Evolutionary conservation across 2,113 vertebrate species (phyloP).

Genomic region (Micronycteris hirsuta): DNA sequence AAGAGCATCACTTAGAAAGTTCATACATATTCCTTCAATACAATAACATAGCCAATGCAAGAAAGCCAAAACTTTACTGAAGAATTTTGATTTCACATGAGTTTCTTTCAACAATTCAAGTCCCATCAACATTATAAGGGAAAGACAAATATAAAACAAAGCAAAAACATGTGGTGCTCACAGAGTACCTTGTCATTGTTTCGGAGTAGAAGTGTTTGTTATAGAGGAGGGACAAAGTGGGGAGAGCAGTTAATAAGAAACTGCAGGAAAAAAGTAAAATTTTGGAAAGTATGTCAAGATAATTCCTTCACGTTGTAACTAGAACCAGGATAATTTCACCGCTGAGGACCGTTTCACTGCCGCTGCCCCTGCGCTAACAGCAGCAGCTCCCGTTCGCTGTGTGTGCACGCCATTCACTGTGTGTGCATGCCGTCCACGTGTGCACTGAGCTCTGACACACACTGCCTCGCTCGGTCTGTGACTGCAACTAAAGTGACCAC

Average conservation of each 20-base stretch:
- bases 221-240: neutral
- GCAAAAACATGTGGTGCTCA: neutral
- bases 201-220: neutral
- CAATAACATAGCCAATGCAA: neutral
- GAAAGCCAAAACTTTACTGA: neutral
- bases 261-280: neutral
- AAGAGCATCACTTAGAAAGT: neutral
- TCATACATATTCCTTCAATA: neutral
- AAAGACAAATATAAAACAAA: slow-evolving; percentile 30
- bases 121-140: neutral
- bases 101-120: slow-evolving; percentile 16
- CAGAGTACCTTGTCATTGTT: neutral
- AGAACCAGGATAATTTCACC: neutral
- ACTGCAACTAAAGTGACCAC: neutral
- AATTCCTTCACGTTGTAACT: neutral
- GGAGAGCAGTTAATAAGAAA: neutral
- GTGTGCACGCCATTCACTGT: fast-evolving
- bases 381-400: neutral
- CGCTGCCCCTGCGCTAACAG: neutral
- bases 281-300: neutral
- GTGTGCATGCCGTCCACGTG: fast-evolving
- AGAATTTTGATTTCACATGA: neutral
- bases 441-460: neutral
- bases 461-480: neutral
- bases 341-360: neutral